These are phyloP conservation scores for Drosophila cyrtoloma DNA, from an alignment of 2,888 invertebrate genomes.

Conservation along the genomic window DNA sequence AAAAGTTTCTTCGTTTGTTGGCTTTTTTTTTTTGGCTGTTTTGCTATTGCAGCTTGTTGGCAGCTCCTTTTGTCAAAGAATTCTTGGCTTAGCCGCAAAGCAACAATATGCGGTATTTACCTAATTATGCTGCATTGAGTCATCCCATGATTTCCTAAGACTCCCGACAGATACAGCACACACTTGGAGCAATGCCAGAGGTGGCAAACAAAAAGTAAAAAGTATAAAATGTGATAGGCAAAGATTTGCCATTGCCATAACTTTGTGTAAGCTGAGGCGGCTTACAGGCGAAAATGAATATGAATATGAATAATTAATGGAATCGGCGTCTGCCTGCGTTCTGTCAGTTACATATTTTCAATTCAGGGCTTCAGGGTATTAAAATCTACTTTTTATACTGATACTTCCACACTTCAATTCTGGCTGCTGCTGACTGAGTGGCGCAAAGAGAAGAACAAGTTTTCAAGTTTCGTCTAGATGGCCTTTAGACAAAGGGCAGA, in stretches of 20 bases:
- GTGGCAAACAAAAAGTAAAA: neutral
- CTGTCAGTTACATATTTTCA: neutral
- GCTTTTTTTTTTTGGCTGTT: neutral
- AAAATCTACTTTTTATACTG: neutral
- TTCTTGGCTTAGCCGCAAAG: neutral
- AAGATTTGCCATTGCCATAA: neutral
- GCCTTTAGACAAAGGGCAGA: neutral
- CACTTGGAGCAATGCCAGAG: neutral
- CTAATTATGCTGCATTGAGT: neutral
- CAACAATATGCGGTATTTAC: neutral
- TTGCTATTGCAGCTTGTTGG: conserved; percentile 13
- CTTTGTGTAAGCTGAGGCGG: neutral
- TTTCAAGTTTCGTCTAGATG: neutral
- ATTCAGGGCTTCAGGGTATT: no score
- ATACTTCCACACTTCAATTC: neutral
- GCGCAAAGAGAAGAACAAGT: neutral
- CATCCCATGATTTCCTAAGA: neutral
- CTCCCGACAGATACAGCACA: neutral
- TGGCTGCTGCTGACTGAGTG: neutral
- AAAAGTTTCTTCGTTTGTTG: conserved; percentile 10
- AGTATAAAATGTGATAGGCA: neutral
- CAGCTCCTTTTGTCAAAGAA: neutral
- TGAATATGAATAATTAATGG: neutral
- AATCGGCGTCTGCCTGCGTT: neutral
- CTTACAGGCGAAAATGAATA: neutral